phyloP scores from a whole-genome alignment of 1,140 invertebrate genomes.

The Pectinophora gossypiella region DNA sequence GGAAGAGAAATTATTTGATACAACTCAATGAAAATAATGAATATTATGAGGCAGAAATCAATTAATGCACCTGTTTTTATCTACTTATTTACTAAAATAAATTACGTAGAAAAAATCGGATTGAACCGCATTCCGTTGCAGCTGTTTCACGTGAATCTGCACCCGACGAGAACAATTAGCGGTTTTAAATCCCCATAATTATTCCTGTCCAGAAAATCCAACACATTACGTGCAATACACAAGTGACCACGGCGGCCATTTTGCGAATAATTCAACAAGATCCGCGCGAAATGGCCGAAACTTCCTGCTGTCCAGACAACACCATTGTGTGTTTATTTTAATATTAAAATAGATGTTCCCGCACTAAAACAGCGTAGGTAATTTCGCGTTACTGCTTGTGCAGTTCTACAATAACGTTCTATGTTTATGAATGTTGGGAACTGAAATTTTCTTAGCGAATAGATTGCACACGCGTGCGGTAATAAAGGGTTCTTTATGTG shows the following conservation, averaged over 20 bases:
- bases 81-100: too few species aligned
- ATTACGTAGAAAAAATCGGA: not conserved
- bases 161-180: conserved; percentile 46
- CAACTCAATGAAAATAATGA: too few species aligned
- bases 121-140: not conserved
- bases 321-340: conserved; percentile 20
- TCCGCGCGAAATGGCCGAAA: conserved; percentile 52
- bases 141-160: conserved; percentile 17
- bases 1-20: too few species aligned
- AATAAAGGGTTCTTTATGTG: conserved; percentile 3
- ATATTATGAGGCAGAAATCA: too few species aligned
- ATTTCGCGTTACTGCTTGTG: not conserved
- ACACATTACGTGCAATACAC: conserved; percentile 27
- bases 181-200: conserved; percentile 44
- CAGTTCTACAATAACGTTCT: not conserved
- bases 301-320: conserved; percentile 39
- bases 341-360: conserved; percentile 39
- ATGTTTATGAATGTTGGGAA: not conserved
- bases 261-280: conserved; percentile 58
- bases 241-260: conserved; percentile 39
- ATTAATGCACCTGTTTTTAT: too few species aligned
- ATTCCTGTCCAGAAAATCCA: conserved; percentile 26
- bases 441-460: not conserved
- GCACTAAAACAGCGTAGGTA: not conserved
- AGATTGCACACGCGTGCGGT: not conserved